Evolutionary conservation across 2,113 vertebrate species (phyloP).

Genomic region (Leptobrachium leishanense): DNA sequence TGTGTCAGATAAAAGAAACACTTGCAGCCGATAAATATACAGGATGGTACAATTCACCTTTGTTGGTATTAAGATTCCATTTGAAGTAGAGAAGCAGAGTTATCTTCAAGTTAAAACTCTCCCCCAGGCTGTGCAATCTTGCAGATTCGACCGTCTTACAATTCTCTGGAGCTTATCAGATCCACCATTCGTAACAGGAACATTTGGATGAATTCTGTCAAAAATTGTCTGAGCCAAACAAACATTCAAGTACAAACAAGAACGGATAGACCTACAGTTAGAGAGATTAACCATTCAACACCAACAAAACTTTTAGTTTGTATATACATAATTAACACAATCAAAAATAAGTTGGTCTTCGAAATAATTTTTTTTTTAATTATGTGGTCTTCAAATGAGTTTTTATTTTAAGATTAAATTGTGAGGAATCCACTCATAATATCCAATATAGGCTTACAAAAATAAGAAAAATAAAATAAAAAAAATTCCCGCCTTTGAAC

Average conservation of each 20-base stretch:
- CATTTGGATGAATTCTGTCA: conserved; percentile 32
- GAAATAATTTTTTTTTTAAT: no score
- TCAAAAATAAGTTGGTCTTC: no score
- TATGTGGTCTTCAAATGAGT: no score
- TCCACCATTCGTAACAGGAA: conserved; percentile 3
- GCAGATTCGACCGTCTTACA: conserved; percentile 17
- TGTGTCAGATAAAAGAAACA: conserved; percentile 13
- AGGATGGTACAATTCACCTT: conserved; percentile 26
- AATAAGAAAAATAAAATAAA: no score
- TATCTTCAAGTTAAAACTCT: conserved; percentile 12
- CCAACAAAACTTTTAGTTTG: neutral
- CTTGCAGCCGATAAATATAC: conserved; percentile 2
- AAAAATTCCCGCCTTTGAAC: no score
- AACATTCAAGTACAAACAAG: conserved; percentile 2
- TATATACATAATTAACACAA: no score
- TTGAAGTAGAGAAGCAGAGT: conserved; percentile 25
- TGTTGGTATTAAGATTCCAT: conserved; percentile 29
- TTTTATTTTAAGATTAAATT: no score
- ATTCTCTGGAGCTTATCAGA: conserved; percentile 35
- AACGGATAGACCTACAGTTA: neutral
- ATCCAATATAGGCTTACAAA: no score
- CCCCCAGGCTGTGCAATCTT: conserved; percentile 35
- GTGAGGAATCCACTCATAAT: no score
- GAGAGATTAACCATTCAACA: neutral
- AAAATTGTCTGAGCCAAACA: conserved; percentile 1